A percentile compares a stretch with the other conserved stretches of the same genome.
Evolutionary conservation across 2,888 invertebrate species (phyloP).

Genomic region (Acanthococcus lagerstroemiae): DNA sequence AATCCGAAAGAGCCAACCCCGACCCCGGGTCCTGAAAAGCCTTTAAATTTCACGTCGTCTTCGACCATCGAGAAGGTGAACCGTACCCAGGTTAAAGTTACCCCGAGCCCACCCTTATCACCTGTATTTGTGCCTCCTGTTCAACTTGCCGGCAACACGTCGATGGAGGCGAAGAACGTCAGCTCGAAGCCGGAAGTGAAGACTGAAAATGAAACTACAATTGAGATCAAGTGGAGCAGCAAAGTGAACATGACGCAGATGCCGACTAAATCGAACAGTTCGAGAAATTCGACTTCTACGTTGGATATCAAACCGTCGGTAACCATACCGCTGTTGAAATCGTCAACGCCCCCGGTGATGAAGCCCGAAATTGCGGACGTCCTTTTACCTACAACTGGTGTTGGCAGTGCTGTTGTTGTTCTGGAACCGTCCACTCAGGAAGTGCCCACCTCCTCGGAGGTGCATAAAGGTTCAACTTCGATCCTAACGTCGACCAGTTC

Average conservation of each 20-base stretch:
- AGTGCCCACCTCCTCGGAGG: slow-evolving; percentile 37
- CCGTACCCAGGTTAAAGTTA: slow-evolving; percentile 13
- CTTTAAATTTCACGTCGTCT: neutral
- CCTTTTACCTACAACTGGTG: slow-evolving; percentile 31
- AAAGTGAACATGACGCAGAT: neutral
- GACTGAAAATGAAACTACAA: neutral
- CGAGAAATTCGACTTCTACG: neutral
- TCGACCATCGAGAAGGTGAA: slow-evolving; percentile 24
- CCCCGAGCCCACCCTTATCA: neutral
- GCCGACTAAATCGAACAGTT: neutral
- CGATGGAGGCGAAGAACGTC: neutral
- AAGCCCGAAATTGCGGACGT: slow-evolving; percentile 11
- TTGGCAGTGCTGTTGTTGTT: slow-evolving; percentile 39
- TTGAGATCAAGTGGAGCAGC: neutral
- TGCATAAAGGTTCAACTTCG: slow-evolving; percentile 34
- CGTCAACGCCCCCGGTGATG: slow-evolving; percentile 6
- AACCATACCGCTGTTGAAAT: slow-evolving; percentile 4
- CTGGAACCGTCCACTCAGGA: slow-evolving; percentile 45
- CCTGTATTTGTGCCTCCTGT: neutral
- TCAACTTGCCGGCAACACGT: neutral
- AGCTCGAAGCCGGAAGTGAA: neutral
- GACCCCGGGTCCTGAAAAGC: neutral
- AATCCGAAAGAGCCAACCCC: slow-evolving; percentile 1
- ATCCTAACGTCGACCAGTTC: slow-evolving; percentile 9
- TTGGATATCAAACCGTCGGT: slow-evolving; percentile 13